A percentile compares a stretch with the other conserved stretches of the same genome.
phyloP scores from a whole-genome alignment of 2,113 vertebrate species.

The Leuciscus idus region DNA sequence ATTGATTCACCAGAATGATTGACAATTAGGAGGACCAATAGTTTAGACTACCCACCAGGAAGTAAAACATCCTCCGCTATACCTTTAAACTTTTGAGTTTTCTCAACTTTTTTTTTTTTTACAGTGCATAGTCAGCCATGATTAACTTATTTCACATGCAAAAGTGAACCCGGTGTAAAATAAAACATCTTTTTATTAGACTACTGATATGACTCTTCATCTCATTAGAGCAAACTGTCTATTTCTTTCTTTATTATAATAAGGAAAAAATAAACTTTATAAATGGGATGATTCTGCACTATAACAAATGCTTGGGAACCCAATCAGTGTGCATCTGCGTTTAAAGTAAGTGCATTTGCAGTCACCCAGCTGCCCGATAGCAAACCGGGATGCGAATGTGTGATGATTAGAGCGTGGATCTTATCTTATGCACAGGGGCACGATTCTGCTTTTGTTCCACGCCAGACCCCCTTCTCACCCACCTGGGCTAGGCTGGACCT shows the following conservation, averaged over 20 bases:
- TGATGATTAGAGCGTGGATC: constrained; percentile 69
- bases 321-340: neutral
- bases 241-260: neutral
- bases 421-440: constrained; percentile 46
- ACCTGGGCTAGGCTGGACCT: neutral
- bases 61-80: too few species aligned
- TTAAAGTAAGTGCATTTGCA: constrained; percentile 50
- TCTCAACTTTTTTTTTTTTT: too few species aligned
- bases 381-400: constrained; percentile 67
- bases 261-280: neutral
- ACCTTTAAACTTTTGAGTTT: too few species aligned
- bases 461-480: neutral
- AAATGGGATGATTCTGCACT: neutral
- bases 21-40: too few species aligned
- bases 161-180: neutral
- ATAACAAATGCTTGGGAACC: neutral
- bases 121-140: neutral
- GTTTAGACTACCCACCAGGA: too few species aligned
- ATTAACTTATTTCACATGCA: neutral
- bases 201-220: neutral
- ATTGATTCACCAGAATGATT: too few species aligned
- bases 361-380: constrained; percentile 61
- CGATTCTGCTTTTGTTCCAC: constrained; percentile 42
- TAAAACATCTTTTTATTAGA: neutral
- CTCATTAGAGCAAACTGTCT: neutral